phyloP scores from a whole-genome alignment of 1,140 invertebrate species.

The Drosophila kanapiae region DNA sequence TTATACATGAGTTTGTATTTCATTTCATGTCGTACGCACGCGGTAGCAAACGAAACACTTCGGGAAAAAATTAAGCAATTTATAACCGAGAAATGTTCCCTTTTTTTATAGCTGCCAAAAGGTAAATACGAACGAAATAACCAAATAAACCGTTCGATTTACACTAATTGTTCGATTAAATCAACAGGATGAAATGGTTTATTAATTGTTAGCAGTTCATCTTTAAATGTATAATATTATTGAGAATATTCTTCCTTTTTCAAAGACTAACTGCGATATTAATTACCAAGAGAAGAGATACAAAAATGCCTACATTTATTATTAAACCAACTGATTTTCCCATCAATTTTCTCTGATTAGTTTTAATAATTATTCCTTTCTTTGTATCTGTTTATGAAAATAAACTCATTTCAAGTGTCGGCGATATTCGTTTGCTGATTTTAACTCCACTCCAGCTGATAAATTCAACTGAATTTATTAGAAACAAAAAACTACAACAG shows the following conservation, averaged over 20 bases:
- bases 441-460: neutral
- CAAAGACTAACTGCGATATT: neutral
- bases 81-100: conserved; percentile 18
- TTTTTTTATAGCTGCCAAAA: conserved; percentile 19
- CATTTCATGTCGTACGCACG: conserved; percentile 33
- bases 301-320: neutral
- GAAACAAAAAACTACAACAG: neutral
- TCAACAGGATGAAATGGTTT: conserved; percentile 17
- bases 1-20: conserved; percentile 60
- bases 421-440: neutral
- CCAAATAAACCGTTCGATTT: conserved; percentile 41
- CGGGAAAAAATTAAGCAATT: conserved; percentile 51
- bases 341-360: neutral
- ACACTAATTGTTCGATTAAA: conserved; percentile 33
- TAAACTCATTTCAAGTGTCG: neutral
- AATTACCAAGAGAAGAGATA: neutral
- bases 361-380: neutral
- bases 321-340: neutral
- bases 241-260: neutral
- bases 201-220: conserved; percentile 25
- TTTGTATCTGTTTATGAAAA: neutral
- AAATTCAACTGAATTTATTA: neutral
- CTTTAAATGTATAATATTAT: neutral
- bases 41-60: conserved; percentile 21
- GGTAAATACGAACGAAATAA: conserved; percentile 10